phyloP scores from a whole-genome alignment of 1,140 invertebrate species.

The Drosophila parvula region DNA sequence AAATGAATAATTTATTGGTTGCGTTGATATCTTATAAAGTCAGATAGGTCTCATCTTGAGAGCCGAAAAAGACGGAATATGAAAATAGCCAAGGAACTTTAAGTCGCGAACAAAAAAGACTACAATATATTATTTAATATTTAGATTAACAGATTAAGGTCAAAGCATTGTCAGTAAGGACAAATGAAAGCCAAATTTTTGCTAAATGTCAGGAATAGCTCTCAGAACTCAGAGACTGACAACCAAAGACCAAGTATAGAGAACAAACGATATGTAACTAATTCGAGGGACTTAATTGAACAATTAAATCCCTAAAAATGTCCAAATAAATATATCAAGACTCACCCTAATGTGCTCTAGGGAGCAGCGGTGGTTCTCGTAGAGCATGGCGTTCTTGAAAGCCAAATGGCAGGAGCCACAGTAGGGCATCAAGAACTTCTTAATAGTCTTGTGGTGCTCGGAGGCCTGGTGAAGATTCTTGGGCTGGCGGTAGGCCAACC shows the following conservation, averaged over 20 bases:
- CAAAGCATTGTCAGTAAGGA: no score
- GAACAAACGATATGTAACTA: no score
- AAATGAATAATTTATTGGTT: background rate
- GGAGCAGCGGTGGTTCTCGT: constrained; percentile 91
- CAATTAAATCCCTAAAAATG: no score
- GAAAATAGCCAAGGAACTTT: background rate
- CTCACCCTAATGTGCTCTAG: constrained; percentile 91
- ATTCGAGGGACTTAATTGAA: no score
- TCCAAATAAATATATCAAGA: no score
- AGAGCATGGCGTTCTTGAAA: constrained; percentile 92
- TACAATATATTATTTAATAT: no score
- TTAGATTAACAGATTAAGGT: no score
- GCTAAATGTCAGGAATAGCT: no score
- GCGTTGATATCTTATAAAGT: background rate
- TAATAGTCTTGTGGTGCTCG: constrained; percentile 91
- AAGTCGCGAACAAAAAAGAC: no score
- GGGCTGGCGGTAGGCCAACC: constrained; percentile 91
- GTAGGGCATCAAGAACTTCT: constrained; percentile 91
- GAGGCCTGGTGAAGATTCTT: constrained; percentile 90
- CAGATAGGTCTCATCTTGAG: background rate
- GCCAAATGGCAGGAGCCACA: constrained; percentile 87
- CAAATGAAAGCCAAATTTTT: no score
- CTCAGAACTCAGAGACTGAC: no score
- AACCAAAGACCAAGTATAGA: no score
- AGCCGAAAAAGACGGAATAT: background rate